Base-by-base conservation (phyloP, 2,888 invertebrate species). In the Sminthurides aquaticus region DNA sequence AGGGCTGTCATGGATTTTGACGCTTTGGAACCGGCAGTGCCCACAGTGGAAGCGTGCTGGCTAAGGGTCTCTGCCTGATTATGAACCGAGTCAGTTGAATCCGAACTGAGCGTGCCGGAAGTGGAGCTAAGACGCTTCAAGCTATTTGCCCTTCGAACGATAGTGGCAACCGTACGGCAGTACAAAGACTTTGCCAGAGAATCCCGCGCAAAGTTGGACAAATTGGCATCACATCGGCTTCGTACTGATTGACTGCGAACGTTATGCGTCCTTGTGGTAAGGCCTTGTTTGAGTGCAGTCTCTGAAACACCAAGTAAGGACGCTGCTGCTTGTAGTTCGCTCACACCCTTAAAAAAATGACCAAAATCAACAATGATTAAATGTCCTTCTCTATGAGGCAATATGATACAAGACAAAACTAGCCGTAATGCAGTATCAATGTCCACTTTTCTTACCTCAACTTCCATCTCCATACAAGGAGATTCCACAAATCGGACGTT, bases 131-230 rank as follows among this genome's bases (percentile, higher is more conserved):
- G 81, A 25, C 90, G 84, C 80, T 93, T 92, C 43, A 94, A 82
- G 75, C 92, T 94, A 79, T 96, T 96, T 62, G 94, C 93, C 75
- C 95, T 84, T 43, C 94, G 84, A 28, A 95, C 91, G 75, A 96
- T 93, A 25, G 95, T 94, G 22, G 92, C 92, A 22, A 95, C 92
- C 11, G 94, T 94, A 74, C 95, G 88, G 78, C 92, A 93, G 80
- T 95, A 96, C 34, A 96, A 83, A 22, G 95, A 93, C 80, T 92
- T 91, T 34, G 93, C 91, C 74, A 94, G 82, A 66, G 91, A 88
- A 80, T 95, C 90, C 74, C 94, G 83, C n/a, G 90, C 89, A 83
- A 87, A 85, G 77, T 90, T 89, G 15, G 92, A 91, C 84, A 90
- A 87, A 75, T 88, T 87, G n/a, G 88, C 87, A 77, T 90, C 88